Base-by-base conservation (phyloP, 2,888 invertebrate species). In the Lamellibrachia columna region DNA sequence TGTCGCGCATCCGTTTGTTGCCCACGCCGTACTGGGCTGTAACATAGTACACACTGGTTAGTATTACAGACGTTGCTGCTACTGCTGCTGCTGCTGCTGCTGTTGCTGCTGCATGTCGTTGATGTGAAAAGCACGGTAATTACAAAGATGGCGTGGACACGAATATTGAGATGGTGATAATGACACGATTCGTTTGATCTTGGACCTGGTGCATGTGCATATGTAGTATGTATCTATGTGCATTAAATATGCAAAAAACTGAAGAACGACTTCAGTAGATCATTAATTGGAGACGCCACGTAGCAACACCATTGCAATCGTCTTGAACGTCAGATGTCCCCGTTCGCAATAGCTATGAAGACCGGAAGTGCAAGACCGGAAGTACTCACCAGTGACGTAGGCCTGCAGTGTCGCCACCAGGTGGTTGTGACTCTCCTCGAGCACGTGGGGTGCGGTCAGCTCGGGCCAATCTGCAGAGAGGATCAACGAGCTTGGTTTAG, bases 381-480 rank as follows among this genome's bases (percentile, higher is more conserved):
- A 6, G 22, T 22, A 75, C 75, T 22, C 75, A 91, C 91, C 91
- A 11, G 53, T 91, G 11, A 91, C 58, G 55, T 91, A 91, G 58
- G 55, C 40, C 58, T 91, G 53, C 91, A 91, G 52, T 53, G 58
- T 91, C 40, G 53, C 52, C 53, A 91, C 55, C 55, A 55, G 53
- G 52, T 53, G 58, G 40, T 91, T 91, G 53, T 58, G 53, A 53
- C 58, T 91, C 53, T 91, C 58, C 53, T 52, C 91, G n/a, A 91
- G 55, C 40, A 91, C 40, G 40, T 52, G 55, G 11, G 52, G 58
- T n/a, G 53, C 55, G 53, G 55, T 91, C 40, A 91, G 91, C 15
- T 91, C 58, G 11, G 91, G 91, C 91, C 91, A 91, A 9, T 91
- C 91, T 91, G 52, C 91, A 75, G 75, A 11, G 22, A 75, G 75